These are phyloP conservation scores for Trichomycterus rosablanca DNA, from an alignment of 2,113 vertebrate genomes.

Conservation along the genomic window DNA sequence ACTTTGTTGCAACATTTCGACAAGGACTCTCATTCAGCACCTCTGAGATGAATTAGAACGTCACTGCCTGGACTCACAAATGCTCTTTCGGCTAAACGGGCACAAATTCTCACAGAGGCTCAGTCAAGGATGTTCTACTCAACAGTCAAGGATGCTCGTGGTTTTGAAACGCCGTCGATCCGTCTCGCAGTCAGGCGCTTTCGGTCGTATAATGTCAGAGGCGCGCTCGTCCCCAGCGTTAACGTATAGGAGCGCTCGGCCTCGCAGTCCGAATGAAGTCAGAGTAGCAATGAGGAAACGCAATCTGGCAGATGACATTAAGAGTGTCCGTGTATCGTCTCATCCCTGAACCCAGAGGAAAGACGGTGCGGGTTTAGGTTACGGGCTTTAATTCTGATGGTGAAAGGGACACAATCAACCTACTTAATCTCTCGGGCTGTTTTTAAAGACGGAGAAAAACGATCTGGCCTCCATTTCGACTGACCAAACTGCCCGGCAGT, in stretches of 20 bases:
- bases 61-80: too few species aligned
- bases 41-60: too few species aligned
- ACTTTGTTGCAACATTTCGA: too few species aligned
- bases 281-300: constrained; percentile 81
- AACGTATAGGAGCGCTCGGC: too few species aligned
- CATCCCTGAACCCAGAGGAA: constrained; percentile 69
- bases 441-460: constrained; percentile 76
- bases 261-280: constrained; percentile 65
- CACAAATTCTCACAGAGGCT: too few species aligned
- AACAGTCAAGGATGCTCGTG: constrained; percentile 15
- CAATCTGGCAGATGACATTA: constrained; percentile 85
- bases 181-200: too few species aligned
- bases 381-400: constrained; percentile 76
- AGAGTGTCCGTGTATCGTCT: constrained; percentile 72
- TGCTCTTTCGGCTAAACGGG: too few species aligned
- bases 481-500: constrained; percentile 61
- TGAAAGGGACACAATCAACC: constrained; percentile 76
- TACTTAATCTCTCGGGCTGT: constrained; percentile 75
- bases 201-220: too few species aligned
- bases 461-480: constrained; percentile 71
- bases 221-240: too few species aligned
- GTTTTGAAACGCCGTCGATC: too few species aligned
- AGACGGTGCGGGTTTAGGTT: constrained; percentile 81
- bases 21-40: too few species aligned
- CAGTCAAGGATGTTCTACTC: not conserved